Evolutionary conservation across 2,888 invertebrate genomes (phyloP).

Genomic region (Bruchidius siliquastri): DNA sequence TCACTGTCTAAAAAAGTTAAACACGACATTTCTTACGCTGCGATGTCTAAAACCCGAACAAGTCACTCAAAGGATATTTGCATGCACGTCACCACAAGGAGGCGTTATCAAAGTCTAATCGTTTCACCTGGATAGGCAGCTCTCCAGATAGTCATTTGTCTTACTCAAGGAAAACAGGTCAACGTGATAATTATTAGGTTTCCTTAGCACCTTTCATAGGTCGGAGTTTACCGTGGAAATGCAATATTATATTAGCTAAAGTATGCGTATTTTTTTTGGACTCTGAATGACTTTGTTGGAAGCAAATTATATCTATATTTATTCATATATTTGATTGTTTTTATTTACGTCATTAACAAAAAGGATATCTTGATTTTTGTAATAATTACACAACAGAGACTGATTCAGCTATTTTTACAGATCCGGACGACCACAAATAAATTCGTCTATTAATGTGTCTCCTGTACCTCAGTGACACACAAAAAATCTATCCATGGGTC

Average conservation of each 20-base stretch:
- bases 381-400: too few species aligned
- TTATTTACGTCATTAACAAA: too few species aligned
- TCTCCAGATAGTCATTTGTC: background rate
- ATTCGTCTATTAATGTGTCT: too few species aligned
- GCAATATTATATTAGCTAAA: background rate
- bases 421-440: too few species aligned
- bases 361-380: too few species aligned
- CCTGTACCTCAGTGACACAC: too few species aligned
- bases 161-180: background rate
- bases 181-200: background rate
- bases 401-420: too few species aligned
- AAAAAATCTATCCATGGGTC: too few species aligned
- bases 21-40: background rate
- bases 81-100: background rate
- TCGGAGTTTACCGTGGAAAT: background rate
- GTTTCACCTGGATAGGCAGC: background rate
- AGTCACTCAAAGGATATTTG: background rate
- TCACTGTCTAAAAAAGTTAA: background rate
- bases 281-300: too few species aligned
- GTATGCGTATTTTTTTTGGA: too few species aligned
- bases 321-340: too few species aligned
- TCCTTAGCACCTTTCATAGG: background rate
- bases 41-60: background rate
- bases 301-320: too few species aligned
- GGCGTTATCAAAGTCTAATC: background rate